Conservation (phyloP, 2,888 invertebrate genomes). For the Aphidius colemani region DNA sequence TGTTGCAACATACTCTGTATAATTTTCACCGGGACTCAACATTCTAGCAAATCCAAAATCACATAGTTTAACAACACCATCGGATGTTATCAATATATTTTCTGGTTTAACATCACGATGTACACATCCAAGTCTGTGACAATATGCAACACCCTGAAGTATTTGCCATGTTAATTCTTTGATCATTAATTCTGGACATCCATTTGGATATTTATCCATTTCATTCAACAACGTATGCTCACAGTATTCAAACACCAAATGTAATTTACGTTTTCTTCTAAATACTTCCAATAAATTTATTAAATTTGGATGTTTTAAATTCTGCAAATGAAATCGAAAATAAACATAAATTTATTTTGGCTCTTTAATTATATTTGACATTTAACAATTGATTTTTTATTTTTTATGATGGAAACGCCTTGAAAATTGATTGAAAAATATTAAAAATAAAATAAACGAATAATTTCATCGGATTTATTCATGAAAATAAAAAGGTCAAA, state of each 20-base stretch:
- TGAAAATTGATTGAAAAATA: background rate
- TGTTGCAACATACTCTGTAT: constrained; percentile 99
- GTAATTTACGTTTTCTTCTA: constrained; percentile 90
- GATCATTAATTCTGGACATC: constrained; percentile 88
- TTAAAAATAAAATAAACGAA: background rate
- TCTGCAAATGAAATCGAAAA: constrained; percentile 66
- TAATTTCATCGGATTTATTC: background rate
- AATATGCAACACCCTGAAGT: constrained; percentile 92
- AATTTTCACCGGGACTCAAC: constrained; percentile 95
- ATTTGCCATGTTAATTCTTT: constrained; percentile 96
- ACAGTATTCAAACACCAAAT: constrained; percentile 98
- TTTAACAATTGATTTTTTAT: background rate
- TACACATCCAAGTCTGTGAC: constrained; percentile 95
- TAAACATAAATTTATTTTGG: constrained; percentile 6
- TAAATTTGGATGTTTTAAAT: constrained; percentile 96
- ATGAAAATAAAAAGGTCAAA: constrained; percentile 26
- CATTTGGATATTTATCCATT: constrained; percentile 90
- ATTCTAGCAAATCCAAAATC: constrained; percentile 99
- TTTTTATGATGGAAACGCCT: background rate
- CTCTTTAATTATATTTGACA: background rate
- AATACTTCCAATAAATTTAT: constrained; percentile 98
- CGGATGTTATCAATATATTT: constrained; percentile 91
- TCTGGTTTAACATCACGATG: constrained; percentile 99
- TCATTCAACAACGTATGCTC: constrained; percentile 97
- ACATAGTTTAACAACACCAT: constrained; percentile 94